Percentiles rank a stretch among this genome's conserved stretches.
phyloP scores from a whole-genome alignment of 2,797 vertebrate genomes.

The Chelidonichthys spinosus region DNA sequence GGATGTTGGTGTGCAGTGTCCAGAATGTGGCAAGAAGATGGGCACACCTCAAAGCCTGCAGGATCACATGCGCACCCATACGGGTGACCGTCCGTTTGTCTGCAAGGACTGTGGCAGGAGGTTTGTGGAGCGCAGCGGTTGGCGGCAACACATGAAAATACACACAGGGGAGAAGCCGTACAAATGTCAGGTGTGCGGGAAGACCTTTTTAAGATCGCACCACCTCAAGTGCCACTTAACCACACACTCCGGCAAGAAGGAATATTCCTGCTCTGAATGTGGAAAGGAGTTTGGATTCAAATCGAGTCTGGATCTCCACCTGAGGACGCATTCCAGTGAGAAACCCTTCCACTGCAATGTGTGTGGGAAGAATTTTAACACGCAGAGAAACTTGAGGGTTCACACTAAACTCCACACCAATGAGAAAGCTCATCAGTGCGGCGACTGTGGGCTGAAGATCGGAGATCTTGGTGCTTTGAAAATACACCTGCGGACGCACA shows the following conservation, averaged over 20 bases:
- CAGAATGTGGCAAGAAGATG: constrained; percentile 80
- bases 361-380: constrained; percentile 82
- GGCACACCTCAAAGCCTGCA: constrained; percentile 81
- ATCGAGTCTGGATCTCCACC: constrained; percentile 79
- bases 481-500: constrained; percentile 84
- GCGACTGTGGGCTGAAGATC: constrained; percentile 83
- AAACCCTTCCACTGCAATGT: constrained; percentile 80
- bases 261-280: constrained; percentile 80
- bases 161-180: constrained; percentile 82
- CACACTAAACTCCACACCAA: constrained; percentile 82
- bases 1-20: constrained; percentile 79
- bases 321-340: constrained; percentile 81
- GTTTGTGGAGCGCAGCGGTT: constrained; percentile 79
- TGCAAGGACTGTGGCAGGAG: constrained; percentile 83
- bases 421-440: constrained; percentile 81
- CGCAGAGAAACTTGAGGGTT: constrained; percentile 77
- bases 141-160: constrained; percentile 83
- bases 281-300: constrained; percentile 85
- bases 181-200: constrained; percentile 83
- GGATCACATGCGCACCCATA: constrained; percentile 85
- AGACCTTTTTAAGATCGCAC: constrained; percentile 80
- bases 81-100: constrained; percentile 80
- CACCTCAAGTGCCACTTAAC: constrained; percentile 83
- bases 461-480: constrained; percentile 80
- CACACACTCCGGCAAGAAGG: constrained; percentile 83